Percentiles rank a stretch among this genome's conserved stretches.
Evolutionary conservation across 2,797 vertebrate genomes (phyloP).

Genomic region (Gallinago stenura): DNA sequence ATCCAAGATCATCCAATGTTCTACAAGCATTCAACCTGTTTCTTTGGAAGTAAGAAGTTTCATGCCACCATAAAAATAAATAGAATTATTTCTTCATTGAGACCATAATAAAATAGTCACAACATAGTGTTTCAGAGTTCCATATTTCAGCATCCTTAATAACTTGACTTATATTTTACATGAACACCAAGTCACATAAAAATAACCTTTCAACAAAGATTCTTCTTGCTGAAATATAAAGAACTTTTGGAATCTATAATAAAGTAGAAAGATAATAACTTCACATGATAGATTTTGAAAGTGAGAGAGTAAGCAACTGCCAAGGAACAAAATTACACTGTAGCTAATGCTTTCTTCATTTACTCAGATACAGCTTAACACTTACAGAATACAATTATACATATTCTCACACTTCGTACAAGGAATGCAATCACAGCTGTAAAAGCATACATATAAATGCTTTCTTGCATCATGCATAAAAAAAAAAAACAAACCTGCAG

Average conservation of each 20-base stretch:
- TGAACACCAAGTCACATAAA: not conserved
- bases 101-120: not conserved
- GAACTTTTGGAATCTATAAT: not conserved
- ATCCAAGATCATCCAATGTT: not conserved
- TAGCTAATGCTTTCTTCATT: not conserved
- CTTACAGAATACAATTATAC: not conserved
- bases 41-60: not conserved
- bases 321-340: not conserved
- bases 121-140: not conserved
- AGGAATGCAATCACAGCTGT: not conserved
- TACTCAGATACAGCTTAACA: not conserved
- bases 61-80: not conserved
- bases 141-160: not conserved
- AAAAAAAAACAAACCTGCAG: not conserved
- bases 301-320: not conserved
- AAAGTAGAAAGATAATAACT: not conserved
- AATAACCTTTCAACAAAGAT: not conserved
- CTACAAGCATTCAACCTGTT: not conserved
- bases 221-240: not conserved
- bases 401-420: not conserved
- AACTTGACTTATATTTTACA: not conserved
- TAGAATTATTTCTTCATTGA: not conserved
- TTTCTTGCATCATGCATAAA: not conserved
- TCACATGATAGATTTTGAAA: not conserved
- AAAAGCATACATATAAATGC: not conserved